Evolutionary conservation across 2,113 vertebrate species (phyloP).

Genomic region (Oryzias woworae): DNA sequence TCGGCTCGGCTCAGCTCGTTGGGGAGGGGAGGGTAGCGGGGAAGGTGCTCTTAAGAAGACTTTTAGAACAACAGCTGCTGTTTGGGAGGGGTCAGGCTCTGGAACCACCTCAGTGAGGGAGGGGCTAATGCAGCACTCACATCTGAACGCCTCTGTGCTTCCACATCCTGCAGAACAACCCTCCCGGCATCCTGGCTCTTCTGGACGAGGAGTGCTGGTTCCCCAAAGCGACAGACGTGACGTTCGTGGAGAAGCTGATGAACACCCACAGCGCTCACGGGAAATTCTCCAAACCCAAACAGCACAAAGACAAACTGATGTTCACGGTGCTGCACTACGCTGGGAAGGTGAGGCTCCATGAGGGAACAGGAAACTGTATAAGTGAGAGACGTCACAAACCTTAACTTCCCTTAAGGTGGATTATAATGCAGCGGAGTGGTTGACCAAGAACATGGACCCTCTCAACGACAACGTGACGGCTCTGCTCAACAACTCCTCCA

Average conservation of each 20-base stretch:
- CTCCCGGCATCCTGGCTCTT: conserved; percentile 91
- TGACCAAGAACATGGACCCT: conserved; percentile 98
- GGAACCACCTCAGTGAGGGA: no score
- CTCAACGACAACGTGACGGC: conserved; percentile 92
- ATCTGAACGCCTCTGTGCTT: not conserved
- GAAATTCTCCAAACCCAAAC: conserved; percentile 94
- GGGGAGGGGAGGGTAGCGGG: no score
- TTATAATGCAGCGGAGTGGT: conserved; percentile 89
- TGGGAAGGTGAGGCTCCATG: conserved; percentile 82
- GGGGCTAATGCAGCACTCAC: no score
- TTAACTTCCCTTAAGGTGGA: conserved; percentile 79
- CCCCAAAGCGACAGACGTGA: conserved; percentile 91
- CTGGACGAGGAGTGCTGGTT: conserved; percentile 98
- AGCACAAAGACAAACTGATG: conserved; percentile 90
- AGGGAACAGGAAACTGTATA: not conserved
- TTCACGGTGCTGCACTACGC: conserved; percentile 94
- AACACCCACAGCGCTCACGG: conserved; percentile 86
- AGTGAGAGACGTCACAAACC: conserved; percentile 56
- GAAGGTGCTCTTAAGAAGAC: no score
- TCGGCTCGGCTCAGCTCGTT: no score
- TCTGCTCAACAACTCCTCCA: conserved; percentile 90
- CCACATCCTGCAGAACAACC: conserved; percentile 83
- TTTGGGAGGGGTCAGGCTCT: no score
- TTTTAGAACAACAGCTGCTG: no score
- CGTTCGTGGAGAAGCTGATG: conserved; percentile 92